phyloP scores from a whole-genome alignment of 1,140 invertebrate genomes.

The Whitmania pigra region DNA sequence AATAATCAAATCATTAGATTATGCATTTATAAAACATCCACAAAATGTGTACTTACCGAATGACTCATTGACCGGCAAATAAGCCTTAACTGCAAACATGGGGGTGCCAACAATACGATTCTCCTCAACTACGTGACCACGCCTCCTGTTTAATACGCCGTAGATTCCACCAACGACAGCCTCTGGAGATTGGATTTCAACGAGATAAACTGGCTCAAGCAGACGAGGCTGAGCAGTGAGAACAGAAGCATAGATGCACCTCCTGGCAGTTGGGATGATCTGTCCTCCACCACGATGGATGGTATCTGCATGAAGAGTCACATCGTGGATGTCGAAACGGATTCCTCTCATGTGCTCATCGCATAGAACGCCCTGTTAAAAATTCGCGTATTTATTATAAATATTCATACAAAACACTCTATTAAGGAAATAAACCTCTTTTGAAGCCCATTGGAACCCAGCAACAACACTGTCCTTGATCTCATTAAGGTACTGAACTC shows the following conservation, averaged over 20 bases:
- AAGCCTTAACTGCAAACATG: slow-evolving; percentile 92
- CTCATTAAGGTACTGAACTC: slow-evolving; percentile 95
- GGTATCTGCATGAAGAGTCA: slow-evolving; percentile 95
- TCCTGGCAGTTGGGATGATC: slow-evolving; percentile 96
- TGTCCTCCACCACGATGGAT: slow-evolving; percentile 99
- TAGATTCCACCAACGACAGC: slow-evolving; percentile 88
- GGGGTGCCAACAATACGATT: slow-evolving; percentile 43
- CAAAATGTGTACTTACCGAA: slow-evolving; percentile 53
- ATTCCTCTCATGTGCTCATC: slow-evolving; percentile 95
- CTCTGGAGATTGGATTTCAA: slow-evolving; percentile 97
- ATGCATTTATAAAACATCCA: too few species aligned
- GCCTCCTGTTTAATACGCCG: slow-evolving; percentile 84
- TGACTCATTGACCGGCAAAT: slow-evolving; percentile 95
- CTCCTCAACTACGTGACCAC: slow-evolving; percentile 84
- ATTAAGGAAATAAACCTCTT: slow-evolving; percentile 54
- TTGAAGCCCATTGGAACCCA: slow-evolving; percentile 99
- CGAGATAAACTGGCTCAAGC: slow-evolving; percentile 96
- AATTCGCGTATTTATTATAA: neutral
- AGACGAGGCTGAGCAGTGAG: slow-evolving; percentile 82
- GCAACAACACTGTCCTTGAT: slow-evolving; percentile 83
- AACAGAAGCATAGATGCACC: slow-evolving; percentile 86
- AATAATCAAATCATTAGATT: neutral
- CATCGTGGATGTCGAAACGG: slow-evolving; percentile 96
- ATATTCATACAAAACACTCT: neutral
- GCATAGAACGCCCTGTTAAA: slow-evolving; percentile 71